phyloP scores from a whole-genome alignment of 2,797 vertebrate species.

The Glossophaga mutica region DNA sequence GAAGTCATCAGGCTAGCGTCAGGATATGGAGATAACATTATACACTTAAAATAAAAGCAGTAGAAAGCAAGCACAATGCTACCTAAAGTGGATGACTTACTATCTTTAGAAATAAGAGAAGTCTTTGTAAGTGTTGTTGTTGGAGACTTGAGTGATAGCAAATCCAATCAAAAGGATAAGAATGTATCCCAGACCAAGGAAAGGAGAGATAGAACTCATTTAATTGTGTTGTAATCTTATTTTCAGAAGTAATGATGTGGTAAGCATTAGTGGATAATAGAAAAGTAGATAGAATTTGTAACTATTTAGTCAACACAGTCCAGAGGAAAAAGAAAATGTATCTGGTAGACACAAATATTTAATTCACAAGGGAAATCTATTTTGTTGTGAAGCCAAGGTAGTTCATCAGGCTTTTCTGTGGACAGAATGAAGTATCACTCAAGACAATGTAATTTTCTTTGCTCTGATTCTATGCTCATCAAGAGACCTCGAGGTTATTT shows the following conservation, averaged over 20 bases:
- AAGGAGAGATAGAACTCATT: background rate
- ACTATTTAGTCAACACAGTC: slow-evolving; percentile 37
- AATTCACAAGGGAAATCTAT: slow-evolving; percentile 25
- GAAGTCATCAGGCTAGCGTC: background rate
- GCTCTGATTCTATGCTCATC: slow-evolving; percentile 4
- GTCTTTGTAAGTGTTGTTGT: background rate
- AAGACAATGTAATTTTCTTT: slow-evolving; percentile 51
- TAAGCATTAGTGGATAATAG: slow-evolving; percentile 1
- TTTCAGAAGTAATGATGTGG: slow-evolving; percentile 23
- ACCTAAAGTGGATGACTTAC: background rate
- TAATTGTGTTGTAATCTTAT: slow-evolving; percentile 9
- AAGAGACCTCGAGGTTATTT: slow-evolving; percentile 13
- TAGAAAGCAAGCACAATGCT: background rate
- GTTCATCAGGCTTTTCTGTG: background rate
- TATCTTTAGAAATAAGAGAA: background rate
- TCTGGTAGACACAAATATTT: slow-evolving; percentile 14
- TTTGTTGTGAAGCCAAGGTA: background rate
- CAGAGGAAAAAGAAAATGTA: background rate
- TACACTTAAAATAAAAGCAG: background rate
- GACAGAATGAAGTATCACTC: slow-evolving; percentile 46
- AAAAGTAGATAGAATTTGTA: background rate
- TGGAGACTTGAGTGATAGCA: background rate
- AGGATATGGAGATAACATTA: background rate
- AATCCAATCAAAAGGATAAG: background rate
- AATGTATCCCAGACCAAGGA: background rate